A percentile compares a stretch with the other conserved stretches of the same genome.
Evolutionary conservation across 2,888 invertebrate genomes (phyloP).

Genomic region (Pelosia muscerda): DNA sequence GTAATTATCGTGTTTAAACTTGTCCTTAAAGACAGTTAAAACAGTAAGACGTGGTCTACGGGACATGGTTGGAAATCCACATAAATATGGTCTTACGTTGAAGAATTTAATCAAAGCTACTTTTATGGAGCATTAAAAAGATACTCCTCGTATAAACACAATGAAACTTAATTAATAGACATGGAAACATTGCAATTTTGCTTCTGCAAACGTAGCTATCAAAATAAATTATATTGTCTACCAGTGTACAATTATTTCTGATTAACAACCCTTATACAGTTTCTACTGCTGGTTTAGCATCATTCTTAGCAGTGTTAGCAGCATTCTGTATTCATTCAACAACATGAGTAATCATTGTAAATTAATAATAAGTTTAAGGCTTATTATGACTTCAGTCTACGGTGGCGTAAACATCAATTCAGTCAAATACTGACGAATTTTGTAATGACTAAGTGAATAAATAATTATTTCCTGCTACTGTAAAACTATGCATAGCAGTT

Average conservation of each 20-base stretch:
- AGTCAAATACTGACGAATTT: not conserved
- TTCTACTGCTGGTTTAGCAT: too few relatives aligned
- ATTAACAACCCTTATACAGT: not conserved
- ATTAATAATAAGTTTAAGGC: not conserved
- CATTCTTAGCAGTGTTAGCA: too few relatives aligned
- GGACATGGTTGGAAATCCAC: not conserved
- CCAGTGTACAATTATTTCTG: not conserved
- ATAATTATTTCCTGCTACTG: not conserved
- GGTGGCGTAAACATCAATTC: not conserved
- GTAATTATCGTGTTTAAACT: not conserved
- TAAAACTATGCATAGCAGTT: not conserved
- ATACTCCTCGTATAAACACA: not conserved
- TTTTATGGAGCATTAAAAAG: not conserved
- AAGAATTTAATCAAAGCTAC: not conserved
- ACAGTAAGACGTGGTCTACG: not conserved
- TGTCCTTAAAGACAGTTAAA: not conserved
- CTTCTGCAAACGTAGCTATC: not conserved
- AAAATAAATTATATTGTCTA: not conserved
- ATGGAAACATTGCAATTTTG: conserved; percentile 9
- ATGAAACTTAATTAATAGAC: conserved; percentile 2
- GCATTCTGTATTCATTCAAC: too few relatives aligned
- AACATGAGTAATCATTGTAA: not conserved
- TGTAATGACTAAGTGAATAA: not conserved
- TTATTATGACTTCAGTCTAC: not conserved
- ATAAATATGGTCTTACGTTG: not conserved